Evolutionary conservation across 2,888 invertebrate species (phyloP).

Genomic region (Nemurella pictetii): DNA sequence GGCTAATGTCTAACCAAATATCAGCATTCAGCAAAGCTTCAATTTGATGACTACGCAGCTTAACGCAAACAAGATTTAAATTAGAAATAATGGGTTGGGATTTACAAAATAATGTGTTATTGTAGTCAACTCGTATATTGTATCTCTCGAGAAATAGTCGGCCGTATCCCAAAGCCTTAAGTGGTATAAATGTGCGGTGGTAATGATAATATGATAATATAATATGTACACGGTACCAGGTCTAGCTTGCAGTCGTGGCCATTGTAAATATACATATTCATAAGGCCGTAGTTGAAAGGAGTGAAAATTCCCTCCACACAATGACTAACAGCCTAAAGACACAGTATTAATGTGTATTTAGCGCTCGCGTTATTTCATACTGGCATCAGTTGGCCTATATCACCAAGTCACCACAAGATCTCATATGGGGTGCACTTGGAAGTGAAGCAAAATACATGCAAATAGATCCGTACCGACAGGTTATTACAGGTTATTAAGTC

Average conservation of each 20-base stretch:
- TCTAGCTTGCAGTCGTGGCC: background rate
- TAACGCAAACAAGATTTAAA: conserved; percentile 31
- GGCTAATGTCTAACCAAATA: background rate
- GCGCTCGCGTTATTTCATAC: background rate
- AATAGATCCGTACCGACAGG: too few relatives aligned
- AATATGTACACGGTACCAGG: background rate
- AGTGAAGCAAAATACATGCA: too few relatives aligned
- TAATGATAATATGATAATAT: conserved; percentile 11
- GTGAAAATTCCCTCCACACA: conserved; percentile 27
- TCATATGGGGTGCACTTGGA: too few relatives aligned
- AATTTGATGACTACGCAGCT: conserved; percentile 8
- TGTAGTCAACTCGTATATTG: conserved; percentile 31
- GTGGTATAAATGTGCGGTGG: conserved; percentile 34
- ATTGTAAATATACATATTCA: conserved; percentile 29
- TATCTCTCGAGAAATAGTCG: background rate
- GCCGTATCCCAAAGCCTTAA: conserved; percentile 27
- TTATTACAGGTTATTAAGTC: too few relatives aligned
- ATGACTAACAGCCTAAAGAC: background rate
- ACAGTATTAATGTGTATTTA: background rate
- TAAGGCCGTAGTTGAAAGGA: conserved; percentile 27
- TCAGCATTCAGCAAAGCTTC: background rate
- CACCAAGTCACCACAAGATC: too few relatives aligned
- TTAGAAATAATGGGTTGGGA: conserved; percentile 39
- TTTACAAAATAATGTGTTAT: conserved; percentile 38
- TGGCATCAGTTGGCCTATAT: background rate